phyloP scores from a whole-genome alignment of 2,797 vertebrate genomes.

The Lepilemur septentrionalis region DNA sequence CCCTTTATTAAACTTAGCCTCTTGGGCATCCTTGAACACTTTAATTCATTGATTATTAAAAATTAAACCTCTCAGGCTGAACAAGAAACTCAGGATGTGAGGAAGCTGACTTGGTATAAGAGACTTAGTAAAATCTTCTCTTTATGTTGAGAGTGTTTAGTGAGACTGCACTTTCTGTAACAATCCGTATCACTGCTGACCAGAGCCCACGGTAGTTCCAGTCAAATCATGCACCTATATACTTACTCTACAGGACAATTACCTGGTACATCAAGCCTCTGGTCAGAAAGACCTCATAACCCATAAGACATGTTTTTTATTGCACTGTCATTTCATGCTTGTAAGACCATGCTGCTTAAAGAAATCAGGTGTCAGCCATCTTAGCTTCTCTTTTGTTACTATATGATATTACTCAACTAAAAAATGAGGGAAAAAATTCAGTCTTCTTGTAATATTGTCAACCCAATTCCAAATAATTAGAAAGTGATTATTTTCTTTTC shows the following conservation, averaged over 20 bases:
- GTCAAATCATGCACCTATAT: not conserved
- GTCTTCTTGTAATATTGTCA: not conserved
- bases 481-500: not conserved
- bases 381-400: not conserved
- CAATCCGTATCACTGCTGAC: not conserved
- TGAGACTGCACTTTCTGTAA: not conserved
- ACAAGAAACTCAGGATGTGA: conserved; percentile 28
- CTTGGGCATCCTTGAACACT: conserved; percentile 31
- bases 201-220: not conserved
- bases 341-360: not conserved
- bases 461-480: not conserved
- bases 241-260: not conserved
- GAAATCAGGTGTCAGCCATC: not conserved
- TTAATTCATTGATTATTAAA: conserved; percentile 70
- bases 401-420: not conserved
- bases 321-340: not conserved
- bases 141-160: not conserved
- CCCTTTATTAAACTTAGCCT: conserved; percentile 53
- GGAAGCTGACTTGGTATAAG: not conserved
- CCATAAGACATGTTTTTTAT: not conserved
- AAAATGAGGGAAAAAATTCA: not conserved
- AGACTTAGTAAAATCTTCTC: not conserved
- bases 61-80: conserved; percentile 59
- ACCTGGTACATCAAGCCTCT: not conserved
- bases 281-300: not conserved